Base-by-base conservation (phyloP, 1,140 invertebrate genomes). In the Drosophila orena region DNA sequence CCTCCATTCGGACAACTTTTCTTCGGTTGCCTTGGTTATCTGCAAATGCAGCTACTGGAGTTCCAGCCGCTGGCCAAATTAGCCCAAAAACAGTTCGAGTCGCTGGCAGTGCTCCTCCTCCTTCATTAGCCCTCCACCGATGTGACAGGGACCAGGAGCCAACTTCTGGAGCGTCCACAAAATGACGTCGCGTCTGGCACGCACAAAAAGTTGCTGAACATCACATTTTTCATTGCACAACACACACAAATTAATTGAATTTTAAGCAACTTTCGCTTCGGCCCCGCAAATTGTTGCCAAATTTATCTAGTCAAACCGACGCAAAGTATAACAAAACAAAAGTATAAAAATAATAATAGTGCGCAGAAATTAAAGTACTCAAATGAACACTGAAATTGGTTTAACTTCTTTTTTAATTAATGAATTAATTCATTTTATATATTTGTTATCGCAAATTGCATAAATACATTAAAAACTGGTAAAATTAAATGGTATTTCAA, bases 201-300 rank as follows among this genome's bases (percentile, higher is more conserved):
- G 84, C 83, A 79, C 71, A 65, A 37, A 76, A 88, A 88, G 76
- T 88, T 88, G 62, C 62, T 69, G 59, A 17, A 44, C 59, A 62
- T 60, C 60, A 61, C 72, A 84, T 80, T 85, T 84, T 81, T 71
- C 65, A 70, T 79, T 79, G 71, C 81, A 80, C 66, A 70, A 70
- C 66, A 72, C 79, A 86, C 47, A 89, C 84, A 83, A 89, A 88
- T 88, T 83, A 88, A 88, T 88, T 88, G 70, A 88, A 88, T 88
- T 86, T 88, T 73, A 79, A 83, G 84, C 66, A 88, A 89, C 79
- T 88, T 88, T 89, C 49, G 38, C 71, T 52, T 60, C 46, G 54
- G 35, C 70, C 72, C 42, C 58, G 20, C 49, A 83, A 88, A 79
- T 70, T 66, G 75, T 76, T 83, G 52, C 55, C 38, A 83, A 89